A percentile compares a stretch with the other conserved stretches of the same genome.
Evolutionary conservation across 2,113 vertebrate species (phyloP).

Genomic region (Pteruthius melanotis): DNA sequence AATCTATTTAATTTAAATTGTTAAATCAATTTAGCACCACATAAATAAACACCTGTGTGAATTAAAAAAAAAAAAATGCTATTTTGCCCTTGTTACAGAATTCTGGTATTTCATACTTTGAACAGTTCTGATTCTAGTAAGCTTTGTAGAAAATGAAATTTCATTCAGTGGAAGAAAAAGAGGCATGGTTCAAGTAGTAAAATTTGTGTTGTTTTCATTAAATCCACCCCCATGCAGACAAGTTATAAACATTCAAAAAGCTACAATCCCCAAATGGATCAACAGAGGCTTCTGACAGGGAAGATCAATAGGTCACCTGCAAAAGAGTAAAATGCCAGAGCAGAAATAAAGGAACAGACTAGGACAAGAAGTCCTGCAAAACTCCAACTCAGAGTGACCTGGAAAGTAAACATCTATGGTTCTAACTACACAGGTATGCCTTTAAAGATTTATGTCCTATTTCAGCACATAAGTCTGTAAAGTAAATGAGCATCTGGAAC

Average conservation of each 20-base stretch:
- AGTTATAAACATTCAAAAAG: neutral
- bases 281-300: neutral
- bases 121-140: neutral
- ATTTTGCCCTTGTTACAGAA: neutral
- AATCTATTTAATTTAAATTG: neutral
- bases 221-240: neutral
- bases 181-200: neutral
- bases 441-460: neutral
- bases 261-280: neutral
- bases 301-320: neutral
- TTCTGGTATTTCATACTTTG: neutral
- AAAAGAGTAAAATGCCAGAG: neutral
- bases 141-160: neutral
- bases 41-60: neutral
- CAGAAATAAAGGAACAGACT: neutral
- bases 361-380: neutral
- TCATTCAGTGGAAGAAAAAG: neutral
- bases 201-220: neutral
- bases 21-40: neutral
- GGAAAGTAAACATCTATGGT: neutral
- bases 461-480: neutral
- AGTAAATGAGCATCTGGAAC: neutral
- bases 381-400: neutral
- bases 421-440: neutral
- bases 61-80: neutral